These are phyloP conservation scores for Bimastos eiseni DNA, from an alignment of 2,888 invertebrate species.

Conservation along the genomic window DNA sequence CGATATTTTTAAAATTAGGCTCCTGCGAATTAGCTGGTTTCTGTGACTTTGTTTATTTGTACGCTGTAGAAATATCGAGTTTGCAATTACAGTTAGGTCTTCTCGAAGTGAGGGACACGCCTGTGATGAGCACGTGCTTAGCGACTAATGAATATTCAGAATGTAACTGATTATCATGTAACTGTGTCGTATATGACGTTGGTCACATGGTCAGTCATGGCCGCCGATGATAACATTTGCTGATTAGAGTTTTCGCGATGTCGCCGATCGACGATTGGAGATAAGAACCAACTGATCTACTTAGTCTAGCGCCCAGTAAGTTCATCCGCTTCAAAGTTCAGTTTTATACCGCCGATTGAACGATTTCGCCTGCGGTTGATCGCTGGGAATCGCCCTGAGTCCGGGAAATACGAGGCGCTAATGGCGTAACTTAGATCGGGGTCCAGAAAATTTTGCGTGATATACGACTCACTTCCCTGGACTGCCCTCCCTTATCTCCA, in stretches of 20 bases:
- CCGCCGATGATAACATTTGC: constrained; percentile 8
- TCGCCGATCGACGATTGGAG: constrained; percentile 4
- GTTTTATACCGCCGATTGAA: neutral
- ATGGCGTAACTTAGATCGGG: constrained; percentile 6
- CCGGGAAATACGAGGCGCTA: neutral
- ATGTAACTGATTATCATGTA: neutral
- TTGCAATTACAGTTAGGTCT: too few species aligned
- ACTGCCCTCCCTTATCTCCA: neutral
- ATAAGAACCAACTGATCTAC: neutral
- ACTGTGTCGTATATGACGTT: neutral
- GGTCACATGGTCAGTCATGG: constrained; percentile 15
- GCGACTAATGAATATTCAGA: neutral
- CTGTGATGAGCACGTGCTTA: neutral
- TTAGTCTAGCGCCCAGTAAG: neutral
- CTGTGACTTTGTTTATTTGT: too few species aligned
- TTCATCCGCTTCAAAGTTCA: neutral
- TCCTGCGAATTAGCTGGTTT: too few species aligned
- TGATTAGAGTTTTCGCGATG: neutral
- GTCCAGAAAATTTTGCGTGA: neutral
- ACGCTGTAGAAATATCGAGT: too few species aligned
- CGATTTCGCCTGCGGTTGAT: neutral
- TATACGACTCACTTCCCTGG: neutral
- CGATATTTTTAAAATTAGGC: too few species aligned
- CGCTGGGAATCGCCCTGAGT: neutral
- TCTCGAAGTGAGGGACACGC: neutral